Percentiles rank a stretch among this genome's conserved stretches.
Conservation (phyloP, 2,888 invertebrate species). For the Lissonota sp. region DNA sequence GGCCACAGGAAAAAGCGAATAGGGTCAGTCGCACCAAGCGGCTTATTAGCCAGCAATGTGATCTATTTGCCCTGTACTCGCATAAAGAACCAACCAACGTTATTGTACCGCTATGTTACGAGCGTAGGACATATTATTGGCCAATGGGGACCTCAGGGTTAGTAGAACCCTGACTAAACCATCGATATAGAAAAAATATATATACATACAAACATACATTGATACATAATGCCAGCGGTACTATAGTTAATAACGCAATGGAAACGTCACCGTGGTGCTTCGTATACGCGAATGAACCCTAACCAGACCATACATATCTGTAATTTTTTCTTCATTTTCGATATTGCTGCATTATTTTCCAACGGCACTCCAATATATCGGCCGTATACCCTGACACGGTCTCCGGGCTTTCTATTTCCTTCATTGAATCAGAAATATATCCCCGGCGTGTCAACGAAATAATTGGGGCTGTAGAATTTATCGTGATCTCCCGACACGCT, state of each 20-base stretch:
- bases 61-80: slow-evolving; percentile 83
- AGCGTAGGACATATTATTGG: slow-evolving; percentile 81
- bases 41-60: slow-evolving; percentile 83
- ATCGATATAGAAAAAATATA: slow-evolving; percentile 54
- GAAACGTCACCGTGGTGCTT: slow-evolving; percentile 18
- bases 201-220: slow-evolving; percentile 44
- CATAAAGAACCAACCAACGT: slow-evolving; percentile 79
- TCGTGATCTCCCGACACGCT: slow-evolving; percentile 25
- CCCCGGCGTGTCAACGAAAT: slow-evolving; percentile 30
- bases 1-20: slow-evolving; percentile 60
- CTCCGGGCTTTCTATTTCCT: slow-evolving; percentile 6
- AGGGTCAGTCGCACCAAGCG: slow-evolving; percentile 76
- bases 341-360: slow-evolving; percentile 78
- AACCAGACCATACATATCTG: slow-evolving; percentile 68
- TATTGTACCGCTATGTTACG: slow-evolving; percentile 81
- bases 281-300: slow-evolving; percentile 32
- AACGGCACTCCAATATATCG: slow-evolving; percentile 37
- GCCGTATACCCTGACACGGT: slow-evolving; percentile 12
- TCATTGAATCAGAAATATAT: slow-evolving; percentile 26
- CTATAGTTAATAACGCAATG: slow-evolving; percentile 55
- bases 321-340: slow-evolving; percentile 76
- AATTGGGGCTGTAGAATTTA: slow-evolving; percentile 54
- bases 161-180: slow-evolving; percentile 64
- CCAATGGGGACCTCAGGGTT: slow-evolving; percentile 81
- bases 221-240: slow-evolving; percentile 28